Conservation (phyloP, 2,888 invertebrate species). For the Arrhopalites spinosus region DNA sequence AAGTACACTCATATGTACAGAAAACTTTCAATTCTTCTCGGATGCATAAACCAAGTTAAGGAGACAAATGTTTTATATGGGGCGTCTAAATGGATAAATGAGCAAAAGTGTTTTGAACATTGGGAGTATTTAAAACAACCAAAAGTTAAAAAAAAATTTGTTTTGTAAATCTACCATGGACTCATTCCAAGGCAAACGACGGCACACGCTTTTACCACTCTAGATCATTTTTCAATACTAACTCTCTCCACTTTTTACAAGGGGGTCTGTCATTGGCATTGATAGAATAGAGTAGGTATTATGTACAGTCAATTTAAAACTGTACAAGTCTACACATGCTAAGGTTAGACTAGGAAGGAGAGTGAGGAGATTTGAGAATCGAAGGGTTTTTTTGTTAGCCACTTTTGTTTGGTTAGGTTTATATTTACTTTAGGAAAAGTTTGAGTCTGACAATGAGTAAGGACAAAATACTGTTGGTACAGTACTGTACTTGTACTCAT, state of each 20-base stretch:
- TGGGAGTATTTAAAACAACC: neutral
- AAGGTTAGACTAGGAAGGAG: neutral
- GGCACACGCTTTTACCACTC: neutral
- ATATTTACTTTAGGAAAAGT: constrained; percentile 10
- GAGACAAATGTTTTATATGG: neutral
- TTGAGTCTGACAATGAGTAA: too few species aligned
- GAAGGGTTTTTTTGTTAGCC: neutral
- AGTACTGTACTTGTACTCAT: too few species aligned
- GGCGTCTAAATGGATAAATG: constrained; percentile 2
- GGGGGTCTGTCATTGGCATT: neutral
- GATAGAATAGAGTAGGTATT: too few species aligned
- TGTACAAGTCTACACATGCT: neutral
- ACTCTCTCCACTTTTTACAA: neutral
- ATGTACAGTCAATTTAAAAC: neutral
- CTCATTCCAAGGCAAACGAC: constrained; percentile 17
- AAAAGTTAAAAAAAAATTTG: constrained; percentile 11
- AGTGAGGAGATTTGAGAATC: neutral
- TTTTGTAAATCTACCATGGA: constrained; percentile 24
- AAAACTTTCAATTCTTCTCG: too few species aligned
- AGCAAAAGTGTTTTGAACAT: constrained; percentile 2
- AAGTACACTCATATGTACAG: neutral
- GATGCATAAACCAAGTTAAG: too few species aligned
- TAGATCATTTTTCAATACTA: constrained; percentile 21
- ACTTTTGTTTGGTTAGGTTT: constrained; percentile 14
- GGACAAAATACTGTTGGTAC: too few species aligned